These are phyloP conservation scores for Phocoena phocoena DNA, from an alignment of 2,113 vertebrate species.

Conservation along the genomic window DNA sequence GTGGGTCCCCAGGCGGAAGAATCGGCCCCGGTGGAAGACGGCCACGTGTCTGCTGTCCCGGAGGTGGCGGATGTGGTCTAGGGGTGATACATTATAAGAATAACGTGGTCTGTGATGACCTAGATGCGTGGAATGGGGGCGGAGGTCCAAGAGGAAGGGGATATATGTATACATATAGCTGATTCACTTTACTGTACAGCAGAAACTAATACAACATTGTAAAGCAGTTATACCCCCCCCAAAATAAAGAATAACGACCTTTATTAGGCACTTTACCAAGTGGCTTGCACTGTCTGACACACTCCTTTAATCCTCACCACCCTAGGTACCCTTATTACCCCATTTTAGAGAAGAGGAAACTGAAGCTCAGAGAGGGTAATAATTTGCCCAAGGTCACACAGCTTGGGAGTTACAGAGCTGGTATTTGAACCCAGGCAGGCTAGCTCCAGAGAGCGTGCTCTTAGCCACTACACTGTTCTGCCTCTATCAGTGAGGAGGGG, in stretches of 20 bases:
- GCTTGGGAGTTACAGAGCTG: neutral
- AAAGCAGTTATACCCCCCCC: too few relatives aligned
- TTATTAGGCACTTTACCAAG: neutral
- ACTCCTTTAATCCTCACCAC: too few relatives aligned
- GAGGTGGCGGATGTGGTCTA: conserved; percentile 89
- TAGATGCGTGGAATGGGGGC: too few relatives aligned
- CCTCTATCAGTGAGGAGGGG: fast-evolving
- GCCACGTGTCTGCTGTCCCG: conserved; percentile 90
- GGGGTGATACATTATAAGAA: neutral
- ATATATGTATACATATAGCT: too few relatives aligned
- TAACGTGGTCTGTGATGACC: neutral
- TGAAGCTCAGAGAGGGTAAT: neutral
- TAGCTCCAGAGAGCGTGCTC: fast-evolving
- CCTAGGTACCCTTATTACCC: neutral
- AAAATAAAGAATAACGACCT: neutral
- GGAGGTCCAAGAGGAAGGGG: too few relatives aligned
- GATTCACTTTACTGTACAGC: too few relatives aligned
- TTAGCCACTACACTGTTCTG: fast-evolving
- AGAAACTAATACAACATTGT: too few relatives aligned
- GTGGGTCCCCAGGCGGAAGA: conserved; percentile 89
- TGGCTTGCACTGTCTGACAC: too few relatives aligned
- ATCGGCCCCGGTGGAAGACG: conserved; percentile 91
- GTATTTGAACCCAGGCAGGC: neutral
- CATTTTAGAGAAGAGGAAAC: neutral
- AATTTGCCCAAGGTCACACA: neutral